phyloP scores from a whole-genome alignment of 1,140 invertebrate species.

The Macrocentrus cingulum region DNA sequence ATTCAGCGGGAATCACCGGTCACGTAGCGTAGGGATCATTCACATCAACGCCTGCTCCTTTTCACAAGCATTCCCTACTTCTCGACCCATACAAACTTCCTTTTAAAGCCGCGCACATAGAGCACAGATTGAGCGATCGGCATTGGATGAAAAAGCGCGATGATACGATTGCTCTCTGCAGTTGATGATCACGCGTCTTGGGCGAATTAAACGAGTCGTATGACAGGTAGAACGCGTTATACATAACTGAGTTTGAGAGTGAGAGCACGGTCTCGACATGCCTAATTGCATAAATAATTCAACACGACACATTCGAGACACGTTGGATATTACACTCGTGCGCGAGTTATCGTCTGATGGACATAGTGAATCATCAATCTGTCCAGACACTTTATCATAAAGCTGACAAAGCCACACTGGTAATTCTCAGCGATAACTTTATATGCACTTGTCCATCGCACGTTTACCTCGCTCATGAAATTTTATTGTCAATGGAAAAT shows the following conservation, averaged over 20 bases:
- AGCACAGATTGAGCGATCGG: too few relatives aligned
- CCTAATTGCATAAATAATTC: constrained; percentile 54
- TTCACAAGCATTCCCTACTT: constrained; percentile 12
- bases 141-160: too few relatives aligned
- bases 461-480: too few relatives aligned
- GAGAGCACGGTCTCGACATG: constrained; percentile 15
- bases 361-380: constrained; percentile 42
- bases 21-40: constrained; percentile 35
- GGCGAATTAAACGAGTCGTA: not conserved
- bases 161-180: too few relatives aligned
- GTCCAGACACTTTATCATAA: not conserved
- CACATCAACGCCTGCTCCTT: not conserved
- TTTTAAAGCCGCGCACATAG: not conserved
- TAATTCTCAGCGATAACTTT: too few relatives aligned
- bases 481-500: too few relatives aligned
- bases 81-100: too few relatives aligned
- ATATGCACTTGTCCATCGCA: too few relatives aligned
- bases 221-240: not conserved
- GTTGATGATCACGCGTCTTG: too few relatives aligned
- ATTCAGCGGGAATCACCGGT: constrained; percentile 41
- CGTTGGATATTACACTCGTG: constrained; percentile 20
- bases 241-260: not conserved
- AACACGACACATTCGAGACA: constrained; percentile 37
- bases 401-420: not conserved
- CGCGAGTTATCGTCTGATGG: constrained; percentile 29